Base-by-base conservation (phyloP, 2,113 vertebrate species). In the Podocnemis expansa region DNA sequence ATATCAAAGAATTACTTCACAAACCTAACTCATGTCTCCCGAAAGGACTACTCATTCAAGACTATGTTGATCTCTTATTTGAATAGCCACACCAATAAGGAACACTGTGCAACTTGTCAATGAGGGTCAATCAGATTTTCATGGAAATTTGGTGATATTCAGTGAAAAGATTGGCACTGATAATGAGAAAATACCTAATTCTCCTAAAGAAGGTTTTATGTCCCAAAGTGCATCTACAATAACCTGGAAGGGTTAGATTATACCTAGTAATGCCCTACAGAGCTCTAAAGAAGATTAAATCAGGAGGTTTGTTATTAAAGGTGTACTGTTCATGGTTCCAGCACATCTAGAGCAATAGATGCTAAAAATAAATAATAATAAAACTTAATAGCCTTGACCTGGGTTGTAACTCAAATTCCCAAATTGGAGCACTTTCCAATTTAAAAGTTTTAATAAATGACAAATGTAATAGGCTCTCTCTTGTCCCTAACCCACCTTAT, bases 131-230 rank as follows among this genome's bases (percentile, higher is more conserved):
- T 88, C 29, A 95, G 98, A 98, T 98, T 98, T 98, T 98, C 97
- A 96, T 87, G 96, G 98, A 98, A 98, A 97, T 97, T 90, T 96
- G 92, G 92, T 91, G 86, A 88, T 73, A 58, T 93, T 98, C 92
- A 91, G 80, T 95, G 98, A 97, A 97, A 96, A 96, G 89, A 79
- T 95, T 94, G 86, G 94, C 38, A 63, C 95, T 97, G 97, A 97
- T 98, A 97, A 98, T 97, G 96, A 98, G 95, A 93, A 96, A 98
- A 98, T 97, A 96, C 98, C 98, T 98, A 98, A 98, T 98, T 98
- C 98, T 98, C 89, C 86, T 91, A 97, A 97, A 98, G 97, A 97
- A 96, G 96, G 97, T 98, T 98, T 98, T 98, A 97, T 97, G 96
- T 93, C 95, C 87, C 2, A 94, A 95, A 98, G 90, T 96, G 95